Conservation (phyloP, 2,113 vertebrate species). For the Cynocephalus volans region DNA sequence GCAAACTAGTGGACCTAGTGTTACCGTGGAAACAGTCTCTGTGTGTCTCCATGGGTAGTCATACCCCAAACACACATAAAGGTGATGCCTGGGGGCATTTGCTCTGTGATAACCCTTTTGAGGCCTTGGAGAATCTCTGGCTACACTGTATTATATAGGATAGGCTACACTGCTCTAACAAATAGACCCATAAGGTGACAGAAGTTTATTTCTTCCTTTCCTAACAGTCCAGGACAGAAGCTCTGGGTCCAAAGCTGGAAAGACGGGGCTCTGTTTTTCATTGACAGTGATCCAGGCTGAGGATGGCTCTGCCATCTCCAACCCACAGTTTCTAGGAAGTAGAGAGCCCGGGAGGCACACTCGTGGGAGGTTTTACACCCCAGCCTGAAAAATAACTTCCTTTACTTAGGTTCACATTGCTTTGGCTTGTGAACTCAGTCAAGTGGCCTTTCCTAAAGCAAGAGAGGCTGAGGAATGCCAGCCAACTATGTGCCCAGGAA, state of each 20-base stretch:
- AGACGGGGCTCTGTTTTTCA: not conserved
- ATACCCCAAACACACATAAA: not conserved
- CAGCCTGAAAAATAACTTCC: not conserved
- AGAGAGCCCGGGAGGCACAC: not conserved
- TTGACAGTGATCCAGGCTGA: not conserved
- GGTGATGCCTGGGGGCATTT: not conserved
- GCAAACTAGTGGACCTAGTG: not conserved
- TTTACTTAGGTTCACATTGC: not conserved
- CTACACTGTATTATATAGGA: not conserved
- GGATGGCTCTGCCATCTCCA: not conserved
- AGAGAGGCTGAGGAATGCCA: not conserved
- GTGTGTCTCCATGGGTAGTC: not conserved
- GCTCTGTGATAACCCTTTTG: not conserved
- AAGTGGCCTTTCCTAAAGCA: not conserved
- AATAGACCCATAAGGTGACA: not conserved
- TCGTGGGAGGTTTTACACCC: no score
- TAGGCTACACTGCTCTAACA: not conserved
- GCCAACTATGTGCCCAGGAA: not conserved
- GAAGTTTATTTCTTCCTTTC: not conserved
- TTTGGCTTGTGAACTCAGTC: not conserved
- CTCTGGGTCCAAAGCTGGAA: not conserved
- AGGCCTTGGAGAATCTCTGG: not conserved
- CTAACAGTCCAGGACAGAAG: not conserved
- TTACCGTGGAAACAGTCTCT: conserved; percentile 41
- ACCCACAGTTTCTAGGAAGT: not conserved